These are phyloP conservation scores for Prosopocoilus inquinatus DNA, from an alignment of 2,888 invertebrate genomes.

Conservation along the genomic window DNA sequence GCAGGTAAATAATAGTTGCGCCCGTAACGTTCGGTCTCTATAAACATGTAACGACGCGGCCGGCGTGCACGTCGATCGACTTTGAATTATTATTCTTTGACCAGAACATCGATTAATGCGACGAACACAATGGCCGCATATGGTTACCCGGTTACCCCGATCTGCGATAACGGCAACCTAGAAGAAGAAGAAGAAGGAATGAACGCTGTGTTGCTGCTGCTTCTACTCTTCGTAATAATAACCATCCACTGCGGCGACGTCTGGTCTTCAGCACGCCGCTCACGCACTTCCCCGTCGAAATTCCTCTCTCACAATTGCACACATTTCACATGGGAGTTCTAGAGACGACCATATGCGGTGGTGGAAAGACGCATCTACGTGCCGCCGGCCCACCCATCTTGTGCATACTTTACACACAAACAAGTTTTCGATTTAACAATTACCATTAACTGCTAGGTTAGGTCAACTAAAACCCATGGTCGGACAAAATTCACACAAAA, in stretches of 20 bases:
- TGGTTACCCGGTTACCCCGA: conserved; percentile 40
- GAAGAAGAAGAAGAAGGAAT: not conserved
- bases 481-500: too few relatives aligned
- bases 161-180: conserved; percentile 25
- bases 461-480: too few relatives aligned
- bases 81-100: conserved; percentile 34
- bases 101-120: conserved; percentile 35
- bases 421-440: not conserved
- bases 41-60: conserved; percentile 19
- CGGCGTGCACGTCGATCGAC: conserved; percentile 27
- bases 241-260: not conserved
- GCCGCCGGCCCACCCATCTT: not conserved
- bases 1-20: conserved; percentile 10
- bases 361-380: not conserved
- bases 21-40: not conserved
- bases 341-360: not conserved
- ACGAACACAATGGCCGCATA: conserved; percentile 34
- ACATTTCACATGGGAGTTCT: not conserved
- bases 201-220: not conserved
- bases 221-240: not conserved
- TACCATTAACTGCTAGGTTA: not conserved
- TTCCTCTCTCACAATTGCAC: conserved; percentile 1
- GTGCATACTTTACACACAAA: not conserved
- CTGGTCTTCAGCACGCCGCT: not conserved
- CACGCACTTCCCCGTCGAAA: not conserved